Base-by-base conservation (phyloP, 2,888 invertebrate species). In the Schrankia costaestrigalis region DNA sequence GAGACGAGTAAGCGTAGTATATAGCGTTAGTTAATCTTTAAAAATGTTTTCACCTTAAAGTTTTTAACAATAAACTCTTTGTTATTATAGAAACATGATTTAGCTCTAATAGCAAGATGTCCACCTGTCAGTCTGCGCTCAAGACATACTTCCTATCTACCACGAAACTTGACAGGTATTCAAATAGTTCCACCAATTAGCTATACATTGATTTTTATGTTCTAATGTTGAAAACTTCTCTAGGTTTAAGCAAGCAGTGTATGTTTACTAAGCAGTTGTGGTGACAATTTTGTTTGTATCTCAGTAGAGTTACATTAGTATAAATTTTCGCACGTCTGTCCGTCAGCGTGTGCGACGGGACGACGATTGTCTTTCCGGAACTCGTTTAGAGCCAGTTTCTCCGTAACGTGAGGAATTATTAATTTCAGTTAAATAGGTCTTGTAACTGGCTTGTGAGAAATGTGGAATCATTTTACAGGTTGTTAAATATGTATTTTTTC, bases 311-410 rank as follows among this genome's bases (percentile, higher is more conserved):
- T 60, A 54, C 66, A 68, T 68, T 66, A 68, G 66, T 63, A 55
- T 62, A 66, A 51, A 60, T 64, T 66, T 69, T 70, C 69, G 61
- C 65, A 38, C 56, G 65, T 64, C 65, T 40, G 57, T 57, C 59
- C 46, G 51, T 63, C 63, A 55, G 24, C 40, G 11, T 15, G 25
- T 3, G 39, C 47, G 60, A 63, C 57, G 46, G 53, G 35, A 58
- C 45, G 64, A 57, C 58, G 66, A 66, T 61, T 60, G 61, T 55
- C 45, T 59, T 66, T 63, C 66, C 66, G 68, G 56, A 59, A 56
- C 58, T 56, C 56, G 52, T 61, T 56, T 62, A 49, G 59, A 39
- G 46, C 46, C 35, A 35, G 29, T 25, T 51, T 48, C 49, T 43
- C 31, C 31, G 52, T 56, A 55, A 41, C 39, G 29, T 25, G 21